Evolutionary conservation across 2,888 invertebrate genomes (phyloP), one percentile per base, ranked within the genome.

Genomic region (Chrysodeixis includens): DNA sequence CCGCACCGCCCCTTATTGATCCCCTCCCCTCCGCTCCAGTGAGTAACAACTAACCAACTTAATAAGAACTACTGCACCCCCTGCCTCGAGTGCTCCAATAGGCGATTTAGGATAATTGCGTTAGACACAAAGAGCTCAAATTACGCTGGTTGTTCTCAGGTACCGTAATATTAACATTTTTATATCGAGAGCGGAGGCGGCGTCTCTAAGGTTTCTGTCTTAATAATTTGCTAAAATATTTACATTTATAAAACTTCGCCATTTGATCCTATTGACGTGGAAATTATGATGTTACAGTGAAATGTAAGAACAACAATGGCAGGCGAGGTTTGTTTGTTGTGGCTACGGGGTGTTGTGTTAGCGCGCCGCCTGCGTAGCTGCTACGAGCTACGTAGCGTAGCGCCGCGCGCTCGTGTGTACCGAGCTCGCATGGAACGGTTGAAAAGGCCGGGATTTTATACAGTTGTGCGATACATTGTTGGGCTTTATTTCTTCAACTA

Each of bases 1-100:
- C 60, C 65, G 63, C 66, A 56, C 72, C 68, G 68, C 78, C 83
- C 83, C 85, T 79, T 88, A 88, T 88, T 82, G 88, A 88, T 88
- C 82, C 84, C 83, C 84, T 76, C 76, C 74, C 77, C 71, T 67
- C 66, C 63, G 69, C 75, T 67, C 70, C 74, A 69, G 65, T 67
- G 72, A 63, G 64, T 66, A 66, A 79, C 69, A 71, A 73, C 76
- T 60, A 74, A 74, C 88, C 86, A 81, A 44, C 64, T 55, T 71
- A 74, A 71, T 56, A 30, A 69, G 86, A 82, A 62, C 86, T 78
- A 68, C 71, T 72, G 60, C 76, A 56, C 70, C 66, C 64, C 66
- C 70, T 74, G 20, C 18, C 30, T 44, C 46, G n/a, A 65, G 44
- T 62, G 59, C 56, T 56, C 40, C 40, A 51, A 16, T 60, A 55